Evolutionary conservation across 2,797 vertebrate species (phyloP).

Genomic region (Channallabes apus): DNA sequence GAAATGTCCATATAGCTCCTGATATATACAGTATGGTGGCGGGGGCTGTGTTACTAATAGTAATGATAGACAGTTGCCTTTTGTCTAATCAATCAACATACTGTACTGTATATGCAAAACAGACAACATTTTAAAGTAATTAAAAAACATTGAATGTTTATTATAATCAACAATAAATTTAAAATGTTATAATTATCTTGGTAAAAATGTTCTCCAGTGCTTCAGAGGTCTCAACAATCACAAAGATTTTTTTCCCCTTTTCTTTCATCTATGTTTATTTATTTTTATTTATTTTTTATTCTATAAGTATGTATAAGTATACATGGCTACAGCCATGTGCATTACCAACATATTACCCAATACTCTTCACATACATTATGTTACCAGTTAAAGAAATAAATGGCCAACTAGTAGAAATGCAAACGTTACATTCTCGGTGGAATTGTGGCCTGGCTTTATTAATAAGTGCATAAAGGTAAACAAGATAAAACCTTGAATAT

Average conservation of each 20-base stretch:
- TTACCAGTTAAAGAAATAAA: background rate
- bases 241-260: background rate
- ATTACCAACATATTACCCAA: background rate
- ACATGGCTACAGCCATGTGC: background rate
- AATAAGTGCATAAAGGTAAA: background rate
- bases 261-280: background rate
- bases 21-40: background rate
- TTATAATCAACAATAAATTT: background rate
- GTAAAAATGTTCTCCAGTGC: background rate
- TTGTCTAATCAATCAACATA: too few relatives aligned
- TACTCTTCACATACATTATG: background rate
- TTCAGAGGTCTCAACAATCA: background rate
- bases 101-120: background rate
- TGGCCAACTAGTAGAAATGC: background rate
- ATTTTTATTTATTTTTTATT: too few relatives aligned
- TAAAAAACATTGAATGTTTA: too few relatives aligned
- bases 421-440: background rate
- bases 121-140: background rate
- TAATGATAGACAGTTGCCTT: background rate
- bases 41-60: background rate
- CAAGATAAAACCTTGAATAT: background rate
- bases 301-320: too few relatives aligned
- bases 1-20: background rate
- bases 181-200: background rate
- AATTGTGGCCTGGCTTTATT: background rate